Evolutionary conservation across 2,113 vertebrate species (phyloP), one percentile per base, ranked within the genome.

Genomic region (Plestiodon gilberti): DNA sequence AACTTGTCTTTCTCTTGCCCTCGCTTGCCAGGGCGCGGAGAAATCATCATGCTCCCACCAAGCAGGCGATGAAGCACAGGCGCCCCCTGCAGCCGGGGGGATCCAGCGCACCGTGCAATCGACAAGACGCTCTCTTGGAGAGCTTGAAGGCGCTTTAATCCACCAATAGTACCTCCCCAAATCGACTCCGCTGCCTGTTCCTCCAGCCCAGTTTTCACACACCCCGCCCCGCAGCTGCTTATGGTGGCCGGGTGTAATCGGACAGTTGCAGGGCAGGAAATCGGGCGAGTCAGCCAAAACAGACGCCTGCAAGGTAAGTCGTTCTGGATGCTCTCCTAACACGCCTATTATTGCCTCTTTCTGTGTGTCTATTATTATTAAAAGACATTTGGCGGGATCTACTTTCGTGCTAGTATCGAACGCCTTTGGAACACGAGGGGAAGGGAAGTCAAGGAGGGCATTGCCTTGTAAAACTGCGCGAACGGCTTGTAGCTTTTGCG

Each of bases 51-150:
- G 18, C 85, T 18, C 30, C 57, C 23, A 6, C 10, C 11, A 4
- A 61, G 43, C 59, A 8, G 78, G n/a, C 59, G 70, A 57, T 48
- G 75, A 25, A 33, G 71, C 77, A 17, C 2, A 20, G 62, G 80
- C 86, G 52, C 62, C 80, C 80, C 80, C 86, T 87, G 73, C 73
- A 77, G 86, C 48, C 17, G 22, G 81, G 86, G 77, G 77, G 0
- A 78, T 6, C 70, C 69, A 2, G n/a, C 13, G 55, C 35, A 22
- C 33, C 48, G 7, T 2, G 74, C 28, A 35, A 9, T 1, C 3
- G 10, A 23, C 67, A 6, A 33, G 48, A 17, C 40, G 7, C 40
- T 23, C 87, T 33, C 55, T n/a, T n/a, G 0, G 55, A 75, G 30
- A 28, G 87, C 87, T 3, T n/a, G 78, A 15, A 30, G 78, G 64